These are phyloP conservation scores for Tenodera sinensis DNA, from an alignment of 2,888 invertebrate species.

Conservation along the genomic window DNA sequence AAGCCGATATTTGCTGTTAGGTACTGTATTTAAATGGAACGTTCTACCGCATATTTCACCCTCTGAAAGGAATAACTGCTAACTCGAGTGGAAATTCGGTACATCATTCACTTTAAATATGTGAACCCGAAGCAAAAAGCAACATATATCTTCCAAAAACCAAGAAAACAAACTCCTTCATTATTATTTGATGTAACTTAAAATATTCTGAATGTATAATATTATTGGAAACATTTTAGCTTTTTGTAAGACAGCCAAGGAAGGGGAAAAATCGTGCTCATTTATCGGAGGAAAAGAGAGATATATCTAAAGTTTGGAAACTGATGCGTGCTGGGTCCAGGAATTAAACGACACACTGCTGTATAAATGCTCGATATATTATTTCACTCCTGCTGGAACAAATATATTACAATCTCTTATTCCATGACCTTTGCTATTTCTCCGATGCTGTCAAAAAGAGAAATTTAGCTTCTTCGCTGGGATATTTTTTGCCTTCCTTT, in stretches of 20 bases:
- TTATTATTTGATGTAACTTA: neutral
- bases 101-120: neutral
- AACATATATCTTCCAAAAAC: neutral
- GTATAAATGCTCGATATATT: neutral
- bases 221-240: neutral
- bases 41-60: neutral
- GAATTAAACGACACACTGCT: neutral
- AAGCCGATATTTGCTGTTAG: too few relatives aligned
- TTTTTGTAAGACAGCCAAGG: neutral
- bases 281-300: neutral
- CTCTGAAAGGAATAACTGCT: neutral
- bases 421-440: neutral
- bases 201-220: neutral
- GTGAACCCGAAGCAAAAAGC: neutral
- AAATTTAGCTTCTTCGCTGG: neutral
- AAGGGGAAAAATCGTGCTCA: neutral
- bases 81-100: neutral
- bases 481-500: neutral
- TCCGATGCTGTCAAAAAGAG: neutral
- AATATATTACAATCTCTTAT: neutral
- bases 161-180: neutral
- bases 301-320: neutral
- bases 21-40: too few relatives aligned
- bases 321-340: neutral
- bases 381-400: neutral